These are phyloP conservation scores for Altica lythri DNA, from an alignment of 2,888 invertebrate species.

Conservation along the genomic window DNA sequence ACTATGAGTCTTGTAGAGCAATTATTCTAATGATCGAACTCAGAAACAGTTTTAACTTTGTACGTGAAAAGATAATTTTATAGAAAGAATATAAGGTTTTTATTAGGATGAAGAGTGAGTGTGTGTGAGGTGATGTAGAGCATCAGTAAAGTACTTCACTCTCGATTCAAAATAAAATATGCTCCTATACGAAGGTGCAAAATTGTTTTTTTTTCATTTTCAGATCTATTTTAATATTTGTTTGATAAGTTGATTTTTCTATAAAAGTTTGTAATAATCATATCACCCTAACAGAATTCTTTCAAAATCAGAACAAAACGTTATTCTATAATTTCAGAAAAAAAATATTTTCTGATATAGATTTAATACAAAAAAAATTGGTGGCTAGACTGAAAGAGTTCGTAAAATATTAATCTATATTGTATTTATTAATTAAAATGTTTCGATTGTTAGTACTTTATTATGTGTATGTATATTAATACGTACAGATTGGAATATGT, in stretches of 20 bases:
- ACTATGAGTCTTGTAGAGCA: slow-evolving; percentile 53
- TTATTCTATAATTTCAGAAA: too few relatives aligned
- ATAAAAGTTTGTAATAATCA: neutral
- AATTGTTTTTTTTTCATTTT: too few relatives aligned
- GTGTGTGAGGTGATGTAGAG: slow-evolving; percentile 48
- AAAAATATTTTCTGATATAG: too few relatives aligned
- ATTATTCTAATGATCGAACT: slow-evolving; percentile 43
- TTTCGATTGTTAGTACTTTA: slow-evolving; percentile 32
- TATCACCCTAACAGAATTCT: slow-evolving; percentile 11
- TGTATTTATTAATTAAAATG: slow-evolving; percentile 3
- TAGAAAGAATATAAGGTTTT: slow-evolving; percentile 44
- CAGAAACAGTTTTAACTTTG: slow-evolving; percentile 43
- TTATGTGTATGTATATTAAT: slow-evolving; percentile 26
- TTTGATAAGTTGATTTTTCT: neutral
- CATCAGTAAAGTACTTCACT: slow-evolving; percentile 31
- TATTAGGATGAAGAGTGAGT: slow-evolving; percentile 51
- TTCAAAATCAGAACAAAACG: neutral
- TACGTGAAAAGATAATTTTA: slow-evolving; percentile 46
- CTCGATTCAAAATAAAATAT: slow-evolving; percentile 22
- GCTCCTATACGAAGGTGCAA: slow-evolving; percentile 9
- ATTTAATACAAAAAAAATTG: slow-evolving; percentile 4
- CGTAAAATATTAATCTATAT: slow-evolving; percentile 15
- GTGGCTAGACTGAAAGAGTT: slow-evolving; percentile 21
- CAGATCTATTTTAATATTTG: neutral
- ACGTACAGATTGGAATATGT: slow-evolving; percentile 26